Conservation (phyloP, 2,888 invertebrate species). For the Nesidiocoris tenuis region DNA sequence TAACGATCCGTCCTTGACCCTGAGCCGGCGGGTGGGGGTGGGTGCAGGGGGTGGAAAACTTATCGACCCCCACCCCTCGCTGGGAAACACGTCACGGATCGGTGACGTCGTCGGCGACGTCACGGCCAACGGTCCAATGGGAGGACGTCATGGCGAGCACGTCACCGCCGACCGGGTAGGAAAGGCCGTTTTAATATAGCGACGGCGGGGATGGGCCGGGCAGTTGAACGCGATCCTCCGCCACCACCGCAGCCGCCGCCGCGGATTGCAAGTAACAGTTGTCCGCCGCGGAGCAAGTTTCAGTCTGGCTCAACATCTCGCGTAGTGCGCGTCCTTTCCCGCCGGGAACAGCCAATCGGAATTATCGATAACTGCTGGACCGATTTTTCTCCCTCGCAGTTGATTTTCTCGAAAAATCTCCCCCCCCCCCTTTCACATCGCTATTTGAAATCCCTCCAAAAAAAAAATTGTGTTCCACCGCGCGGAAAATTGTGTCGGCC, state of each 20-base stretch:
- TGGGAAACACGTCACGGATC: constrained; percentile 25
- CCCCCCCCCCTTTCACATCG: too few relatives aligned
- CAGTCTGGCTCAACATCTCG: not conserved
- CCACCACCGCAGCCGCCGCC: constrained; percentile 20
- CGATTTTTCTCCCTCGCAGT: too few relatives aligned
- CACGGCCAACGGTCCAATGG: constrained; percentile 18
- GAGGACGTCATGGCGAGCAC: constrained; percentile 43
- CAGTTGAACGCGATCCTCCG: constrained; percentile 45
- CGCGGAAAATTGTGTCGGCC: not conserved
- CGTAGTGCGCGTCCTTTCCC: not conserved
- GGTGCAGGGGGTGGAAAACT: constrained; percentile 7
- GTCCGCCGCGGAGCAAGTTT: not conserved
- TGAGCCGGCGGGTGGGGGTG: not conserved
- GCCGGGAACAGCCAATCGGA: too few relatives aligned
- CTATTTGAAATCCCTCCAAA: too few relatives aligned
- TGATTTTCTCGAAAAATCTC: too few relatives aligned
- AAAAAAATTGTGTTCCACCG: not conserved
- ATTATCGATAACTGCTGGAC: too few relatives aligned
- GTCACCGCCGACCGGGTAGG: constrained; percentile 39
- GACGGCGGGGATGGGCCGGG: constrained; percentile 43
- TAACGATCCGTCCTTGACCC: constrained; percentile 38
- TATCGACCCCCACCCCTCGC: constrained; percentile 10
- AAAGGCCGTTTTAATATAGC: constrained; percentile 48
- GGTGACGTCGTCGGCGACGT: constrained; percentile 23
- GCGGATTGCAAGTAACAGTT: not conserved